Evolutionary conservation across 2,797 vertebrate genomes (phyloP), one percentile per base, ranked within the genome.

Genomic region (Carapus acus): DNA sequence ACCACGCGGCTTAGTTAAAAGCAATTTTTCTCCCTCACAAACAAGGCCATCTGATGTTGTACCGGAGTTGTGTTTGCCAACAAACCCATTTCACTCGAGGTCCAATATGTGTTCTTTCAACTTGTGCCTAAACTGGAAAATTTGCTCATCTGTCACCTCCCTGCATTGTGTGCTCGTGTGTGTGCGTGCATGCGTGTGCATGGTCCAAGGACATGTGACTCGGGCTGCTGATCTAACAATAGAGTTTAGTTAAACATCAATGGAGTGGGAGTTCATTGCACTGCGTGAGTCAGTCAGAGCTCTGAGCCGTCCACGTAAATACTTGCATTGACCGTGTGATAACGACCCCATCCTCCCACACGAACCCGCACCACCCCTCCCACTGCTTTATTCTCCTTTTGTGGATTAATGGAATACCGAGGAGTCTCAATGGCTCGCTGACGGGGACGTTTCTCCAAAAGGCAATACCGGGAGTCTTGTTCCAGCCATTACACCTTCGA

Each of bases 241-340:
- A 62, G 64, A 77, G 73, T 82, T 69, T 65, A 54, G 79, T 82
- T 82, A 76, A 82, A 77, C 76, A 80, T 85, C 74, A 76, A 72
- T 73, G 46, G 63, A 73, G 51, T 27, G 37, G 23, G 41, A 72
- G 73, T 78, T 66, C 58, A 73, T 66, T 74, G 67, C 65, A 70
- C 69, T 54, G 68, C 61, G 52, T 50, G 47, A 76, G 65, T 76
- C 67, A 69, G 27, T 58, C 53, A 23, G 58, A 62, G 60, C 41
- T 70, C 69, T 16, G 16, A 71, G 54, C 64, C 76, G 73, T 77
- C 71, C 77, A 73, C 61, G 77, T 74, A 70, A 53, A 61, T 50
- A 58, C 38, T 68, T 59, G 65, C 43, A 52, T 42, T 65, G 61
- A 54, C 59, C 50, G 13, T 58, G 51, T 73, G 66, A 64, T 57